Evolutionary conservation across 2,888 invertebrate genomes (phyloP).

Genomic region (Strigamia crassipes): DNA sequence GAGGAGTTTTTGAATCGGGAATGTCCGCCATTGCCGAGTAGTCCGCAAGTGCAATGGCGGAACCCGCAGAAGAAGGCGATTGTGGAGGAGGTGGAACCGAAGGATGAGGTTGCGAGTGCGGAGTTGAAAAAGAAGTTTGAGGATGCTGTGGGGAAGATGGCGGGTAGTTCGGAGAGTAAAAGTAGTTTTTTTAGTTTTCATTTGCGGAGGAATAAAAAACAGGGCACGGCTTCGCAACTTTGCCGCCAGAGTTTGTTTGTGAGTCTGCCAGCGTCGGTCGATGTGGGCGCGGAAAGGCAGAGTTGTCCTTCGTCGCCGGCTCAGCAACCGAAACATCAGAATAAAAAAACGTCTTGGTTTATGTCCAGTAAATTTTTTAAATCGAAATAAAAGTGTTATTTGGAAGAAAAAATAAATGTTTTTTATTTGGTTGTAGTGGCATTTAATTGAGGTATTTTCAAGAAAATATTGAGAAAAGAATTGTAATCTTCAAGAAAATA

Average conservation of each 20-base stretch:
- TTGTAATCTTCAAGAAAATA: too few species aligned
- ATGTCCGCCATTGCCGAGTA: slow-evolving; percentile 44
- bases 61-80: slow-evolving; percentile 22
- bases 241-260: slow-evolving; percentile 78
- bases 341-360: not conserved
- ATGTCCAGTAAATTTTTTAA: not conserved
- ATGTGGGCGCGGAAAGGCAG: slow-evolving; percentile 49
- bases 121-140: not conserved
- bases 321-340: slow-evolving; percentile 7
- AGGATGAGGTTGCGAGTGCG: slow-evolving; percentile 55
- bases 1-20: slow-evolving; percentile 70
- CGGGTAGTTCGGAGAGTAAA: too few species aligned
- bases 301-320: slow-evolving; percentile 56
- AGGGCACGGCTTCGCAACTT: slow-evolving; percentile 70
- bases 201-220: slow-evolving; percentile 54
- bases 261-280: slow-evolving; percentile 59
- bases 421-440: too few species aligned
- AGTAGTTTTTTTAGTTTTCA: slow-evolving; percentile 25
- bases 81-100: slow-evolving; percentile 50
- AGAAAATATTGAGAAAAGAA: too few species aligned
- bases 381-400: not conserved
- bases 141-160: not conserved
- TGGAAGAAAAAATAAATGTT: too few species aligned
- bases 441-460: too few species aligned
- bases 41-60: slow-evolving; percentile 44